A percentile compares a stretch with the other conserved stretches of the same genome.
Conservation (phyloP, 2,888 invertebrate genomes). For the Folsomia manolachei region DNA sequence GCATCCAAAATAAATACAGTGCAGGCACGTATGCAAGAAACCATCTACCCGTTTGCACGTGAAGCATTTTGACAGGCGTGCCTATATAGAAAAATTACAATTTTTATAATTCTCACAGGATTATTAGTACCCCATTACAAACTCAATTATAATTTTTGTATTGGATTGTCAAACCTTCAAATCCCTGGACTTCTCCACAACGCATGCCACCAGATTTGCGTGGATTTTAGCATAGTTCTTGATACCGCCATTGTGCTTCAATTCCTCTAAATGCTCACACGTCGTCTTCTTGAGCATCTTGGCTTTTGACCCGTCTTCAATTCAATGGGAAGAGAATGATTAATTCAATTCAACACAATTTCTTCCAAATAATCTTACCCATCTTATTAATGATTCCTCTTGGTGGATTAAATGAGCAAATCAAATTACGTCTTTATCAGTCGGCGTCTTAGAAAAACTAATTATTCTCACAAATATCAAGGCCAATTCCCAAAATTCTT, state of each 20-base stretch:
- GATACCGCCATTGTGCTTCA: conserved; percentile 73
- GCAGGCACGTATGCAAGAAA: conserved; percentile 69
- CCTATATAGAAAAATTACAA: conserved; percentile 59
- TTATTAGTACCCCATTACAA: conserved; percentile 38
- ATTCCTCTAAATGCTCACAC: conserved; percentile 74
- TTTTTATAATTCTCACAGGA: neutral
- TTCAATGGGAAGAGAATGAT: too few species aligned
- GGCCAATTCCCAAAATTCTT: too few species aligned
- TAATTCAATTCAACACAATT: too few species aligned
- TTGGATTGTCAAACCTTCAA: conserved; percentile 66
- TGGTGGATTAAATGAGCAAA: too few species aligned
- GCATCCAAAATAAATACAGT: conserved; percentile 93
- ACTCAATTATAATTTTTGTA: conserved; percentile 16
- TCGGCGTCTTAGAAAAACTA: too few species aligned
- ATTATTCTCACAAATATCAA: too few species aligned
- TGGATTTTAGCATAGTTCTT: conserved; percentile 75
- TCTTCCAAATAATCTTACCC: too few species aligned
- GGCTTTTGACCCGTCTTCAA: too few species aligned
- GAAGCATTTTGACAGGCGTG: conserved; percentile 55
- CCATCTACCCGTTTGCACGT: conserved; percentile 39
- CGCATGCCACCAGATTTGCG: conserved; percentile 79
- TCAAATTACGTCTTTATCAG: too few species aligned
- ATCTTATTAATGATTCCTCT: too few species aligned
- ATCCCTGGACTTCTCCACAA: conserved; percentile 73
- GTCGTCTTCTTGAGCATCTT: conserved; percentile 24